Evolutionary conservation across 2,797 vertebrate species (phyloP), one percentile per base, ranked within the genome.

Genomic region (Leptatherina wallacei): DNA sequence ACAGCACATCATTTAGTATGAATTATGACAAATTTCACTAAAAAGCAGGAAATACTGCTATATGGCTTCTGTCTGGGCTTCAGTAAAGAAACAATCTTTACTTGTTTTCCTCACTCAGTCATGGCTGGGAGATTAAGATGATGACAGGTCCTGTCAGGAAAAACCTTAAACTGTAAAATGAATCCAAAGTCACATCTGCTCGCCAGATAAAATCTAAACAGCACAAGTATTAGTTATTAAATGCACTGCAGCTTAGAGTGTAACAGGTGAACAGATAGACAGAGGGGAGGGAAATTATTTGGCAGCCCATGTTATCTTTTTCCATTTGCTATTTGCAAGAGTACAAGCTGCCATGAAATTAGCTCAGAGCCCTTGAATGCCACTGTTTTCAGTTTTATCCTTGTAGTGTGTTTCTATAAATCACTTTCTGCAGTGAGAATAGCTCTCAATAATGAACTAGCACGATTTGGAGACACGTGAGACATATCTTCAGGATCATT

Each of bases 311-410:
- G 6, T 59, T 71, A 65, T 64, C 5, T 29, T 51, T 72, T 69
- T 65, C 16, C 30, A 61, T 77, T 72, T 65, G 36, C 33, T 32
- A 18, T 78, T 78, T 75, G 42, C 64, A 68, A 81, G 75, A 73
- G 62, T 49, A 71, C 65, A 69, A 68, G 42, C 66, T 68, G 66
- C 40, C 65, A 77, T 80, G 67, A 86, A 87, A 88, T 84, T 75
- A 71, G 35, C 36, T 71, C 27, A 61, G 63, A 33, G 44, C 49
- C 66, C 6, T 65, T 33, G n/a, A 44, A 36, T 51, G 20, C 36
- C 1, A 4, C 32, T 59, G 63, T 36, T 63, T 81, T 78, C 24
- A 58, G 38, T 65, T 44, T 59, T 59, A 38, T 49, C 55, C 32
- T n/a, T 54, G 55, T 18, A 67, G 16, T 33, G 47, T 80, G 64